Evolutionary conservation across 2,113 vertebrate genomes (phyloP), one percentile per base, ranked within the genome.

Genomic region (Drymodes brunneopygia): DNA sequence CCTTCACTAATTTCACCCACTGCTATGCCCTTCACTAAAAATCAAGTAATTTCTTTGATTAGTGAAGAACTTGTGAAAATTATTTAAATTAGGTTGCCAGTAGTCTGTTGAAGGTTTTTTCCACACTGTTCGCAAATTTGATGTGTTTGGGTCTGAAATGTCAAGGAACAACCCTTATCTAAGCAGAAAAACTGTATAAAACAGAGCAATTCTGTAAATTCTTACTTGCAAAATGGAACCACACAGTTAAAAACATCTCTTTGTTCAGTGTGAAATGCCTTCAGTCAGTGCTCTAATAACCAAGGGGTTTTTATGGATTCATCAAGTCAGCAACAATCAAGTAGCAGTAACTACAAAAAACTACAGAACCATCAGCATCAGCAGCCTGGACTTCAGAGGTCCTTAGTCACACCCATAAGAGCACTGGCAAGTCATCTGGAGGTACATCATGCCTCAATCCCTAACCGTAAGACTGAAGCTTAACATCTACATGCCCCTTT

Each of bases 221-320:
- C 12, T 54, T 83, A 67, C 15, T 54, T 35, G 23, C 15, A 72
- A 79, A 82, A 77, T 15, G 6, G 51, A 72, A 60, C 36, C 22
- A 66, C 7, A 67, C 3, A 36, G 14, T 28, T 44, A 71, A 66
- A 80, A 57, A 40, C 6, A 78, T 27, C 5, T 1, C 3, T 0
- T 0, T 11, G 17, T 31, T 69, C 54, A 31, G 20, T 14, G 10
- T 23, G n/a, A 62, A 60, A 47, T 9, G 11, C 13, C 11, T n/a
- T 73, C 33, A 45, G 14, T 14, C 18, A 42, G 3, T 48, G n/a
- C 17, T 72, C 35, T 60, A 72, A 36, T 27, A 71, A 79, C 9
- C 7, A 53, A 22, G 24, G 6, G 3, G 0, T 1, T 44, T 77
- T 81, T 23, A 57, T 2, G 4, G 35, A 70, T 40, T 25, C 44